Conservation (phyloP, 1,140 invertebrate genomes). For the Cydia amplana region DNA sequence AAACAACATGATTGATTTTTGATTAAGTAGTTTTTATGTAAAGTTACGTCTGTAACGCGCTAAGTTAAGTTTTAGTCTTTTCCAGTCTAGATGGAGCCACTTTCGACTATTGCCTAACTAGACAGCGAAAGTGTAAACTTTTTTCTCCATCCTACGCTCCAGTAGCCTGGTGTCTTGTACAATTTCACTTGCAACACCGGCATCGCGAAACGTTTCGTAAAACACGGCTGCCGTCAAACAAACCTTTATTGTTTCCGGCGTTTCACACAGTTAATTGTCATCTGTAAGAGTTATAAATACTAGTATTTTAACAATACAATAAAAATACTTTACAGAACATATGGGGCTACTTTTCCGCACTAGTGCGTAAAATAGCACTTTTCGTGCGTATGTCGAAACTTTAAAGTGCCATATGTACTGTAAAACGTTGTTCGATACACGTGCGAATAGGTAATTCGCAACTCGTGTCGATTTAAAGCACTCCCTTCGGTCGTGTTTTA, state of each 20-base stretch:
- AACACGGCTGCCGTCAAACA: slow-evolving; percentile 51
- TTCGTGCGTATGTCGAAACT: no score
- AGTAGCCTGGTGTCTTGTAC: slow-evolving; percentile 64
- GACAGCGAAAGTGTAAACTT: slow-evolving; percentile 65
- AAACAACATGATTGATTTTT: no score
- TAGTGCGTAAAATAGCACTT: no score
- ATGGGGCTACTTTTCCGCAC: no score
- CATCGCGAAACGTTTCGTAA: slow-evolving; percentile 63
- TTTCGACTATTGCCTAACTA: slow-evolving; percentile 64
- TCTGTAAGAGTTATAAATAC: slow-evolving; percentile 35
- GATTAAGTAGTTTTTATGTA: neutral
- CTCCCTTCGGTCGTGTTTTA: no score
- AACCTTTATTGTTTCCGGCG: slow-evolving; percentile 56
- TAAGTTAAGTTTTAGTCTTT: neutral
- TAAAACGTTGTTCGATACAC: no score
- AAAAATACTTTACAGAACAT: no score
- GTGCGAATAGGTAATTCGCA: no score
- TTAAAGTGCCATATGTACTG: no score
- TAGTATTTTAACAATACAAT: neutral
- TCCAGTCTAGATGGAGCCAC: slow-evolving; percentile 46
- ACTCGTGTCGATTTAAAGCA: no score
- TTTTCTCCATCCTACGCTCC: slow-evolving; percentile 77
- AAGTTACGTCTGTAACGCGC: neutral
- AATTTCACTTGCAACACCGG: slow-evolving; percentile 73
- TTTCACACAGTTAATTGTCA: slow-evolving; percentile 52